A percentile compares a stretch with the other conserved stretches of the same genome.
phyloP scores from a whole-genome alignment of 2,888 invertebrate species.

The Cerastoderma edule region DNA sequence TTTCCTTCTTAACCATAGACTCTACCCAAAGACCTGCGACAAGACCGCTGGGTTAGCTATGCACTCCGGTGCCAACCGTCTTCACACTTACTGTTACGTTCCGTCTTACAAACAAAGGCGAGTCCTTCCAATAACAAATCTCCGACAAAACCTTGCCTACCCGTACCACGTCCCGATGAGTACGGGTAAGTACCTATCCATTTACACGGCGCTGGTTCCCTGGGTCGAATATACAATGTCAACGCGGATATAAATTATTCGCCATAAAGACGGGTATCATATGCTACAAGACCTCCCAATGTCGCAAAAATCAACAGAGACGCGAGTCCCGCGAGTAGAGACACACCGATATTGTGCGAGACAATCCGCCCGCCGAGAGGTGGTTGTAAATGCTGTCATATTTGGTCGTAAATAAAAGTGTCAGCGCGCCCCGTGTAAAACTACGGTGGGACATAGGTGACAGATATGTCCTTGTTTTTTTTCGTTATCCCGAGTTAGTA shows the following conservation, averaged over 20 bases:
- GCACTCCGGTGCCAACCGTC: conserved; percentile 11
- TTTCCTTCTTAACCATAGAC: too few species aligned
- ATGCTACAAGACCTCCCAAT: conserved; percentile 31
- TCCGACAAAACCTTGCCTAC: not conserved
- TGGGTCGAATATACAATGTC: conserved; percentile 8
- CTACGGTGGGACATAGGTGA: too few species aligned
- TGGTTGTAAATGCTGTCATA: conserved; percentile 39
- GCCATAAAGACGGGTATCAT: conserved; percentile 25
- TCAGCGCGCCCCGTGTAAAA: conserved; percentile 27
- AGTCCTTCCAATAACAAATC: conserved; percentile 8
- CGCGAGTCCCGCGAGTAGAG: conserved; percentile 18
- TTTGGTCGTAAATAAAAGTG: conserved; percentile 47
- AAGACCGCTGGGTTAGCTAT: conserved; percentile 5
- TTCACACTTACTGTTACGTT: not conserved
- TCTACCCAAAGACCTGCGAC: too few species aligned
- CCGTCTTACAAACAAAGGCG: not conserved
- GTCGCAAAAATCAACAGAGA: conserved; percentile 37
- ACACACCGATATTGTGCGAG: conserved; percentile 37
- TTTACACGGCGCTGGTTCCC: conserved; percentile 16
- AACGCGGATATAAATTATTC: conserved; percentile 20
- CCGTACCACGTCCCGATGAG: conserved; percentile 24
- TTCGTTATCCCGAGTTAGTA: too few species aligned
- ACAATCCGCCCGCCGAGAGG: conserved; percentile 14
- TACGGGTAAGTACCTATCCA: conserved; percentile 20
- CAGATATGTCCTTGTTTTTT: too few species aligned